Evolutionary conservation across 92 coral and sea anemone genomes (phyloP).

Genomic region (Palythoa grandis): DNA sequence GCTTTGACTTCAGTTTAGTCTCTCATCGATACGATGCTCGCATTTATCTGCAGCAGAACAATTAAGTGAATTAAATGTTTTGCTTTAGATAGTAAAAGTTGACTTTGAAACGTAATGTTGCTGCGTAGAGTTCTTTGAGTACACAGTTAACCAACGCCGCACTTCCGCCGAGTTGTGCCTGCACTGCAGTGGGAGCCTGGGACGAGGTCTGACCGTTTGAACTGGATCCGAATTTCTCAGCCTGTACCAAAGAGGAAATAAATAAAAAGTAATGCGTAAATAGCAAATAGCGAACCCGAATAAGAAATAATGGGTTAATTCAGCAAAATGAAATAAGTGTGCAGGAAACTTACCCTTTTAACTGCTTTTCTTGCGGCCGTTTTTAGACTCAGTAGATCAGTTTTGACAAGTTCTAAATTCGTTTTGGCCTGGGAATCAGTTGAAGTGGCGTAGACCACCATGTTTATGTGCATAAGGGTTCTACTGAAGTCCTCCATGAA

Average conservation of each 20-base stretch:
- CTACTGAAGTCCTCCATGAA: constrained; percentile 12
- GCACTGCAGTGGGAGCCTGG: constrained; percentile 5
- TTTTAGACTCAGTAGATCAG: constrained; percentile 24
- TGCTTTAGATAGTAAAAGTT: constrained; percentile 15
- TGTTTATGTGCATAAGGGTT: not conserved
- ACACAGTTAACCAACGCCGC: constrained; percentile 17
- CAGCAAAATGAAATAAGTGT: not conserved
- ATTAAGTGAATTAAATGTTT: not conserved
- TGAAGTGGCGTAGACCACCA: not conserved
- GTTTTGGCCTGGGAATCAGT: constrained; percentile 1
- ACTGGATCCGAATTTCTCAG: not conserved
- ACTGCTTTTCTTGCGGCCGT: not conserved
- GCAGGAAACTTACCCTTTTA: constrained; percentile 3
- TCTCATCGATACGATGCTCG: too few relatives aligned
- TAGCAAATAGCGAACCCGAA: not conserved
- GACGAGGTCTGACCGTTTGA: not conserved
- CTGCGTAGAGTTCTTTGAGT: constrained; percentile 3
- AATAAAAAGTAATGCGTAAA: not conserved
- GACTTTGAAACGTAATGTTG: not conserved
- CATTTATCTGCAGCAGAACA: not conserved
- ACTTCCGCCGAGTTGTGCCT: too few relatives aligned
- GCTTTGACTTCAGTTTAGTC: too few relatives aligned
- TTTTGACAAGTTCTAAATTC: constrained; percentile 9
- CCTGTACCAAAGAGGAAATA: not conserved
- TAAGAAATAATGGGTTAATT: not conserved